These are phyloP conservation scores for Allolobophora icterica DNA, from an alignment of 2,888 invertebrate genomes.

Conservation along the genomic window DNA sequence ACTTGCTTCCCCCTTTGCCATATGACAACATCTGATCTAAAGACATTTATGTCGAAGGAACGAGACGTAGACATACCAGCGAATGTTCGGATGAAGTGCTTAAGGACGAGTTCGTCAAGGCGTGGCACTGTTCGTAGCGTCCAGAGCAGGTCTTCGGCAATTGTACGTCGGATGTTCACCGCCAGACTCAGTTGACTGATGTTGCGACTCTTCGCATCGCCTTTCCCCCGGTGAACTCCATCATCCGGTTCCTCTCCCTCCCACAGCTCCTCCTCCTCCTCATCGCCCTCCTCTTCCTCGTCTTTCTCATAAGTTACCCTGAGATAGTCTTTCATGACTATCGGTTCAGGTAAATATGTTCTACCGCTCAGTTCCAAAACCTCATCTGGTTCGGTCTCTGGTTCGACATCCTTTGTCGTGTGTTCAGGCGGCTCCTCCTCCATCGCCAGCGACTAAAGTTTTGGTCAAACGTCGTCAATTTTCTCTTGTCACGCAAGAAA, in stretches of 20 bases:
- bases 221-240: not conserved
- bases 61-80: not conserved
- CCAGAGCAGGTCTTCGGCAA: conserved; percentile 30
- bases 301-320: not conserved
- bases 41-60: too few relatives aligned
- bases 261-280: not conserved
- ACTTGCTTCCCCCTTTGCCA: too few relatives aligned
- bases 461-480: too few relatives aligned
- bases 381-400: not conserved
- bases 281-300: not conserved
- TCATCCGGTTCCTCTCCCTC: not conserved
- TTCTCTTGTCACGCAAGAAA: too few relatives aligned
- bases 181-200: not conserved
- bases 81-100: not conserved
- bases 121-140: not conserved
- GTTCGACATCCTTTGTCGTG: too few relatives aligned
- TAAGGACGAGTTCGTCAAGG: conserved; percentile 21
- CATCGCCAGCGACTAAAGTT: too few relatives aligned
- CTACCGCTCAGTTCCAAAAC: not conserved
- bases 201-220: not conserved
- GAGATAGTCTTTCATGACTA: not conserved
- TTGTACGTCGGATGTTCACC: not conserved
- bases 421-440: too few relatives aligned
- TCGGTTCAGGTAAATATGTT: not conserved
- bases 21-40: too few relatives aligned